Evolutionary conservation across 1,140 invertebrate genomes (phyloP).

Genomic region (Caenorhabditis latens): DNA sequence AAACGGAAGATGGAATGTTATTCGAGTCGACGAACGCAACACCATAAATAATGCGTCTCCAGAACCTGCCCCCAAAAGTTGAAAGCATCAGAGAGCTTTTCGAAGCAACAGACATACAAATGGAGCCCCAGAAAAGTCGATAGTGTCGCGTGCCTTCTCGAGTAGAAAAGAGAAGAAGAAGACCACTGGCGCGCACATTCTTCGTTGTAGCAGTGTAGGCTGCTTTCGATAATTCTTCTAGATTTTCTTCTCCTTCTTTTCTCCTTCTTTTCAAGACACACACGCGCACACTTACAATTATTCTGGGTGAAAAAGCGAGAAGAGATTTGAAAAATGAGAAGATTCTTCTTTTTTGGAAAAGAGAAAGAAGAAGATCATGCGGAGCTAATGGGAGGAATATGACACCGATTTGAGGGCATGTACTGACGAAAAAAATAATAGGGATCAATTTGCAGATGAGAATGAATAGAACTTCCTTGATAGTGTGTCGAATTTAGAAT

Average conservation of each 20-base stretch:
- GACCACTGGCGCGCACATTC: conserved; percentile 36
- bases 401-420: not conserved
- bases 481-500: too few species aligned
- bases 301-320: conserved; percentile 38
- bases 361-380: conserved; percentile 4
- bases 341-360: not conserved
- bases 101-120: not conserved
- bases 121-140: conserved; percentile 20
- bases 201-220: conserved; percentile 31
- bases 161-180: conserved; percentile 42
- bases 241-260: conserved; percentile 37
- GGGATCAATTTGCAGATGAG: not conserved
- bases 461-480: too few species aligned
- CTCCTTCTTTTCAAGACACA: not conserved
- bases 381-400: conserved; percentile 14
- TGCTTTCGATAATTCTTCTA: conserved; percentile 52
- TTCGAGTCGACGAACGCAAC: not conserved
- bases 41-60: conserved; percentile 24
- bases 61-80: conserved; percentile 8
- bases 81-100: conserved; percentile 1
- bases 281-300: conserved; percentile 28
- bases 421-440: not conserved
- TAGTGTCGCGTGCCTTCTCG: conserved; percentile 51
- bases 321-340: conserved; percentile 36
- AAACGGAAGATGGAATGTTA: conserved; percentile 1